phyloP scores from a whole-genome alignment of 2,888 invertebrate genomes.

The Elysia crispata region DNA sequence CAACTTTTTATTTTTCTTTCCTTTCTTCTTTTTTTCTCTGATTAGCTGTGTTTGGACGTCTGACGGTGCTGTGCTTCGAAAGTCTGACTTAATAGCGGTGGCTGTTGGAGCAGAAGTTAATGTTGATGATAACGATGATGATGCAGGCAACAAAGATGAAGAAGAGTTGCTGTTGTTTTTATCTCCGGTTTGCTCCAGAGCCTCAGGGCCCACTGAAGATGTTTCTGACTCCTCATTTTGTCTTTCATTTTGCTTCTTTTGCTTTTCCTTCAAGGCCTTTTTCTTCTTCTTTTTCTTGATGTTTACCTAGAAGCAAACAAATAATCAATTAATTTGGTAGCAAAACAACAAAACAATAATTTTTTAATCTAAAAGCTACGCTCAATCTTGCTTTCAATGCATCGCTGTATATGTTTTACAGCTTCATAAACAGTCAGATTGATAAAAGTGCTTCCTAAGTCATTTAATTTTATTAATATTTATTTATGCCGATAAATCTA shows the following conservation, averaged over 20 bases:
- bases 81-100: slow-evolving; percentile 6
- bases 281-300: slow-evolving; percentile 49
- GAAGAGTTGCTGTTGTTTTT: neutral
- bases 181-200: too few species aligned
- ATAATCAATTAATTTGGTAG: neutral
- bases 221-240: neutral
- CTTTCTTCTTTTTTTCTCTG: slow-evolving; percentile 47
- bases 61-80: slow-evolving; percentile 24
- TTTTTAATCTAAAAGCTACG: too few species aligned
- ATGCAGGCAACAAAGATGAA: too few species aligned
- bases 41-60: neutral
- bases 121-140: neutral
- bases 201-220: neutral
- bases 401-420: too few species aligned
- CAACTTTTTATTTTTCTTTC: slow-evolving; percentile 49
- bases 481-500: too few species aligned
- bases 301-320: slow-evolving; percentile 33
- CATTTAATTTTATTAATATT: too few species aligned
- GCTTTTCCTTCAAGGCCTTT: slow-evolving; percentile 40
- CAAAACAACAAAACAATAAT: too few species aligned
- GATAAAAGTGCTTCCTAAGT: too few species aligned
- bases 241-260: slow-evolving; percentile 46
- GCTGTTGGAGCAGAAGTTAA: neutral
- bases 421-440: too few species aligned
- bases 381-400: too few species aligned